Base-by-base conservation (phyloP, 2,113 vertebrate genomes). In the Gyps fulvus region DNA sequence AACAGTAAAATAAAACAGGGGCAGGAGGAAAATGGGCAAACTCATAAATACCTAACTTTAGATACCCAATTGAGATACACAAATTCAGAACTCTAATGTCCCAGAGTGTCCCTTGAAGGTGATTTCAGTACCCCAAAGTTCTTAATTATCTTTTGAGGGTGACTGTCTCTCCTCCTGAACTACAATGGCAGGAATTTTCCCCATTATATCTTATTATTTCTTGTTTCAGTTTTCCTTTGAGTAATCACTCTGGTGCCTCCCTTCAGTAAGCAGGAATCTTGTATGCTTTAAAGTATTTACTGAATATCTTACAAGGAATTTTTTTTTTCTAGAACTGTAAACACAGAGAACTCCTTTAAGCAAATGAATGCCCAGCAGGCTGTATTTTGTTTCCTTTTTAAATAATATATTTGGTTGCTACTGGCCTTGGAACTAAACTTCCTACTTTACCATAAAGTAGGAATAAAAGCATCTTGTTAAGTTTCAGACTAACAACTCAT, bases 311-410 rank as follows among this genome's bases (percentile, higher is more conserved):
- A 87, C 40, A 81, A 74, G 42, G 19, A 80, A 21, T n/a, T 26
- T 29, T 25, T 25, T 74, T 92, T 94, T 72, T 45, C 49, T 94
- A 58, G 47, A 90, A 88, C 47, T 87, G 83, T 71, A 93, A 94
- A 96, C 92, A 92, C 31, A 95, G 88, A 94, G 55, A 90, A 89
- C 19, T 91, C 40, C 52, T 94, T 78, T 76, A 93, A 89, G 57
- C 23, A 97, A 94, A 93, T 47, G 27, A 95, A 92, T 81, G 55
- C 89, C 92, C 69, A 96, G 43, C 47, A 96, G 76, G 47, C 55
- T 89, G 45, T 45, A 45, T 84, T 86, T 89, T 87, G 18, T 92
- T 95, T 92, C 91, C 92, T 90, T 80, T 96, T 92, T 92, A 88
- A 93, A 94, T 95, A 96, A 89, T 95, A 63, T 34, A 92, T 90